Conservation (phyloP, 1,140 invertebrate species). For the Homalodisca vitripennis region DNA sequence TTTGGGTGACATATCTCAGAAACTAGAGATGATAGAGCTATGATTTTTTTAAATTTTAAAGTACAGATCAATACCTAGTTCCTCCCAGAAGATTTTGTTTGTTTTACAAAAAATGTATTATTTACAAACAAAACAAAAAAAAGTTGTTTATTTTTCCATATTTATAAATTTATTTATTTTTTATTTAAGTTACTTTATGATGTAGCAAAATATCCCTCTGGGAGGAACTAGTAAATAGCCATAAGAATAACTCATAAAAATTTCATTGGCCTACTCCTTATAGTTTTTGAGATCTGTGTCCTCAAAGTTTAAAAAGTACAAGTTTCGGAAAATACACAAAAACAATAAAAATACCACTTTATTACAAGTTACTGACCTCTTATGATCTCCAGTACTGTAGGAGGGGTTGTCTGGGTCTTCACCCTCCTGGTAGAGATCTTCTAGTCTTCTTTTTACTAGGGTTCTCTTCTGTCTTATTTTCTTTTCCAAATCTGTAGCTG, state of each 20-base stretch:
- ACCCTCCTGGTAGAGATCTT: conserved; percentile 17
- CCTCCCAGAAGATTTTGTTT: neutral
- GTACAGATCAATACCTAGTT: neutral
- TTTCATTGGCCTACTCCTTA: neutral
- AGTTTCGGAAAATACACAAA: neutral
- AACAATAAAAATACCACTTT: neutral
- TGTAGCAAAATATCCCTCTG: neutral
- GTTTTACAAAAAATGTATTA: too few species aligned
- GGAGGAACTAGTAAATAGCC: conserved; percentile 9
- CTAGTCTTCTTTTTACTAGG: conserved; percentile 10
- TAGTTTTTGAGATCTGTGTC: conserved; percentile 12
- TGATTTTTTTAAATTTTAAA: neutral
- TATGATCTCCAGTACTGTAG: conserved; percentile 21
- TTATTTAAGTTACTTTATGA: neutral
- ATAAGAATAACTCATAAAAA: conserved; percentile 8
- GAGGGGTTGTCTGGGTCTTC: conserved; percentile 28
- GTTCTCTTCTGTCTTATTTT: conserved; percentile 19
- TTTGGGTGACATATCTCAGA: conserved; percentile 7
- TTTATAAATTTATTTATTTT: neutral
- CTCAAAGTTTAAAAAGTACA: conserved; percentile 14
- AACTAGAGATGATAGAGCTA: neutral
- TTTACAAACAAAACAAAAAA: neutral
- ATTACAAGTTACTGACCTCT: neutral
- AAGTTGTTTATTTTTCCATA: neutral
- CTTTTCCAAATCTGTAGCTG: conserved; percentile 16